Evolutionary conservation across 53 echinoderm and acorn worm genomes (phyloP).

Genomic region (Echinometra lucunter): DNA sequence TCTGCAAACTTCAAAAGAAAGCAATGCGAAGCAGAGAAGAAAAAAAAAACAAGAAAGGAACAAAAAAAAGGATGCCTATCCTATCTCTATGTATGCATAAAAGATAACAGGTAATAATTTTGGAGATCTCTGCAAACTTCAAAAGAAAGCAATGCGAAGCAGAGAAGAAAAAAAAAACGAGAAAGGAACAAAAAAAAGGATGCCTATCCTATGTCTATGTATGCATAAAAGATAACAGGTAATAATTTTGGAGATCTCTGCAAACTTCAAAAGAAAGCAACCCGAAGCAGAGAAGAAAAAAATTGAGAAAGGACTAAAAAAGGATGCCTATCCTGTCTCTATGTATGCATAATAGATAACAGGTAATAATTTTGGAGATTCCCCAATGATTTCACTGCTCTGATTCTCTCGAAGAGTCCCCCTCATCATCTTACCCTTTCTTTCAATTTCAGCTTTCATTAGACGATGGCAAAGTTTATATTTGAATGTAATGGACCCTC

Average conservation of each 20-base stretch:
- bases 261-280: slow-evolving; percentile 45
- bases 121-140: slow-evolving; percentile 35
- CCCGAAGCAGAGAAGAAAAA: not conserved
- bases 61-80: not conserved
- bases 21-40: not conserved
- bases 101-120: not conserved
- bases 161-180: not conserved
- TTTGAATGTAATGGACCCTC: not conserved
- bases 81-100: not conserved
- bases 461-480: not conserved
- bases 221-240: not conserved
- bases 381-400: not conserved
- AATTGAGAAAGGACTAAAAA: not conserved
- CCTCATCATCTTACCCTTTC: not conserved
- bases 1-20: slow-evolving; percentile 45
- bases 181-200: not conserved
- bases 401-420: not conserved
- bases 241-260: not conserved
- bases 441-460: not conserved
- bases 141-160: not conserved
- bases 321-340: not conserved
- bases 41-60: too few species aligned
- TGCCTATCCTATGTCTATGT: not conserved
- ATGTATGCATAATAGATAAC: not conserved
- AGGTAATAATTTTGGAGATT: not conserved